Conservation (phyloP, 2,888 invertebrate species). For the Catocala fraxini region DNA sequence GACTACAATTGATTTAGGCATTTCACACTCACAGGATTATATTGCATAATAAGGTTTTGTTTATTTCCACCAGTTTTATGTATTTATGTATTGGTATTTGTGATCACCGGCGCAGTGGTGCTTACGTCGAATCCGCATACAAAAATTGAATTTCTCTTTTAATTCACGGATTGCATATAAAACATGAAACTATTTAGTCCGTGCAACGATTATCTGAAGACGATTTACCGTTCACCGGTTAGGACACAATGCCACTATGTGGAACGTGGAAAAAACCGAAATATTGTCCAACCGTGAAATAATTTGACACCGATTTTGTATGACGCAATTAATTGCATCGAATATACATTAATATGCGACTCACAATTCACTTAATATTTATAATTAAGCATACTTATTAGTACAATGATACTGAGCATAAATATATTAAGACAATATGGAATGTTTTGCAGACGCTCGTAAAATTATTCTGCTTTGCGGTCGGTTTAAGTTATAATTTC, state of each 20-base stretch:
- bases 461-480: too few relatives aligned
- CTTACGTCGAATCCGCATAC: neutral
- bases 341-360: slow-evolving; percentile 24
- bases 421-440: too few relatives aligned
- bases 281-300: slow-evolving; percentile 44
- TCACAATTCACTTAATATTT: slow-evolving; percentile 5
- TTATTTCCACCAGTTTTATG: too few relatives aligned
- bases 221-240: slow-evolving; percentile 25
- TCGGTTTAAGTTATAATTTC: too few relatives aligned
- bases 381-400: too few relatives aligned
- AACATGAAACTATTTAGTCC: slow-evolving; percentile 8
- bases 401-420: too few relatives aligned
- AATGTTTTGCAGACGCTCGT: too few relatives aligned
- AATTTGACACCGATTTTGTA: slow-evolving; percentile 38
- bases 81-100: too few relatives aligned
- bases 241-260: slow-evolving; percentile 19
- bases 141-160: slow-evolving; percentile 4
- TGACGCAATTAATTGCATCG: slow-evolving; percentile 42
- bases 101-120: too few relatives aligned
- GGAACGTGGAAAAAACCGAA: slow-evolving; percentile 10
- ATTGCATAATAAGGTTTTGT: too few relatives aligned
- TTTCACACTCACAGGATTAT: too few relatives aligned
- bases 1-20: too few relatives aligned
- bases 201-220: slow-evolving; percentile 19
- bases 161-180: slow-evolving; percentile 8